Evolutionary conservation across 2,113 vertebrate species (phyloP).

Genomic region (Xyrauchen texanus): DNA sequence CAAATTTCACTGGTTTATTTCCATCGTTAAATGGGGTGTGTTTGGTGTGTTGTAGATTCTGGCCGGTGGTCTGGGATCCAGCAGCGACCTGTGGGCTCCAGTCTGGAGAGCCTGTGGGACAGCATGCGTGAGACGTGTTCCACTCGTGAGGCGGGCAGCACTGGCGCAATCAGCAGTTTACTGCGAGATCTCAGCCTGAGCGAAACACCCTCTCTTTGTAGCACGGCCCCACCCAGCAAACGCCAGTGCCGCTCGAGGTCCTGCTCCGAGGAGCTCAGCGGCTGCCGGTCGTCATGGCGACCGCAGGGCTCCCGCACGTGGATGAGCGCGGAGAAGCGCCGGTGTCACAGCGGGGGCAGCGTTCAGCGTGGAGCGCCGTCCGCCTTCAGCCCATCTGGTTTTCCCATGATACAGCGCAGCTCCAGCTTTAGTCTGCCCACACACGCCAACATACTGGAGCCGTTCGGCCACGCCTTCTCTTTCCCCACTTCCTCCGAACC

Average conservation of each 20-base stretch:
- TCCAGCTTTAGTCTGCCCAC: slow-evolving; percentile 91
- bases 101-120: slow-evolving; percentile 86
- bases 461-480: slow-evolving; percentile 64
- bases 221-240: slow-evolving; percentile 86
- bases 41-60: slow-evolving; percentile 71
- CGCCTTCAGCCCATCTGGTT: slow-evolving; percentile 37
- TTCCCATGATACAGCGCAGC: slow-evolving; percentile 87
- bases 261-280: slow-evolving; percentile 85
- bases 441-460: slow-evolving; percentile 70
- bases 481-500: slow-evolving; percentile 59
- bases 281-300: slow-evolving; percentile 82
- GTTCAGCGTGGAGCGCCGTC: slow-evolving; percentile 74
- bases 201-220: slow-evolving; percentile 65
- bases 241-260: slow-evolving; percentile 92
- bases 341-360: slow-evolving; percentile 90
- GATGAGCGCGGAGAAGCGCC: slow-evolving; percentile 88
- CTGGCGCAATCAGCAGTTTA: slow-evolving; percentile 81
- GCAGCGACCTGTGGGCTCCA: slow-evolving; percentile 79
- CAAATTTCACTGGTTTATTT: no score
- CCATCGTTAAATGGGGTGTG: neutral
- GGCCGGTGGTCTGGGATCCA: slow-evolving; percentile 84
- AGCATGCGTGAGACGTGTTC: slow-evolving; percentile 79
- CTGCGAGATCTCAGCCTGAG: slow-evolving; percentile 89
- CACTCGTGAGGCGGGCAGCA: slow-evolving; percentile 50
- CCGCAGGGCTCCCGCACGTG: slow-evolving; percentile 89